Conservation (phyloP, 2,888 invertebrate species). For the Leptarthrus brevirostris region DNA sequence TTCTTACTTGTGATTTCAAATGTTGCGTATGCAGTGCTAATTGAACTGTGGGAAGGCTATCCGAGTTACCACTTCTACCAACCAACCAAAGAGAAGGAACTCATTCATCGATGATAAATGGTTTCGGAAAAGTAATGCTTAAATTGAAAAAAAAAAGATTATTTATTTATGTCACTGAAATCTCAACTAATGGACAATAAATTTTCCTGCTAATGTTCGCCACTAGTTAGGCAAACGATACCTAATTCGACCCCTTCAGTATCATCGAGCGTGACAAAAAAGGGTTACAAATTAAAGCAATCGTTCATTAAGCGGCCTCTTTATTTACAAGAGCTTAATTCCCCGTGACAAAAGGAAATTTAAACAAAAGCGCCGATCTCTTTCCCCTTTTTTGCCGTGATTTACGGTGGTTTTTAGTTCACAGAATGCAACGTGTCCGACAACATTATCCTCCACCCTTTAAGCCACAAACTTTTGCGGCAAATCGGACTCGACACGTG, state of each 20-base stretch:
- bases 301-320: conserved; percentile 1
- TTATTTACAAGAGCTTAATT: conserved; percentile 1
- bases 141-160: no score
- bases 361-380: background rate
- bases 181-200: no score
- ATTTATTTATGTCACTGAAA: no score
- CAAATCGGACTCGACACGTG: background rate
- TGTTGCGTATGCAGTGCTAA: no score
- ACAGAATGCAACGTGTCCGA: background rate
- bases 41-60: no score
- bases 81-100: no score
- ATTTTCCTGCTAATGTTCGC: no score
- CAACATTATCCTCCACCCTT: background rate
- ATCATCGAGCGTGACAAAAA: background rate
- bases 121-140: no score
- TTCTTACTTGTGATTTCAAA: no score
- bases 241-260: background rate
- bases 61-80: no score
- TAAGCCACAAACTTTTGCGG: background rate
- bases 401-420: background rate
- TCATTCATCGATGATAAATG: no score
- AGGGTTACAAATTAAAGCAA: background rate
- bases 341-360: background rate
- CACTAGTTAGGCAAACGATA: no score
- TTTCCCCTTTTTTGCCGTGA: background rate